These are phyloP conservation scores for Procavia capensis DNA, from an alignment of 2,113 vertebrate species.

Conservation along the genomic window DNA sequence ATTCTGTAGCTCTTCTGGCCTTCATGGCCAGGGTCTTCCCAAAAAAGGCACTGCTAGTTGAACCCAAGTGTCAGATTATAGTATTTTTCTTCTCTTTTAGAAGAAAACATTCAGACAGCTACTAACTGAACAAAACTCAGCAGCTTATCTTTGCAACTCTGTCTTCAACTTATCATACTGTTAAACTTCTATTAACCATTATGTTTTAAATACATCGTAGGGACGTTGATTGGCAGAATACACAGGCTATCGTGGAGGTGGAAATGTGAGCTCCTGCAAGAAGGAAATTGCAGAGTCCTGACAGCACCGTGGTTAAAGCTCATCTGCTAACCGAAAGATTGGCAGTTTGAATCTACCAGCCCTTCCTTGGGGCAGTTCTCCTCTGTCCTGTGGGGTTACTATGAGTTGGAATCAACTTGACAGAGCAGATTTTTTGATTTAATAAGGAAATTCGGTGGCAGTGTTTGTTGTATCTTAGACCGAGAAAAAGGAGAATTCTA, in stretches of 20 bases:
- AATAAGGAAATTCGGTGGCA: neutral
- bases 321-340: no score
- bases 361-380: no score
- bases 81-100: neutral
- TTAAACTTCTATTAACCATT: neutral
- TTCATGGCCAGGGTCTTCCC: neutral
- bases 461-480: neutral
- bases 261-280: neutral
- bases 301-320: no score
- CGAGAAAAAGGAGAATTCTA: neutral
- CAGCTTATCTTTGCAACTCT: neutral
- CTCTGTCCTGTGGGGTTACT: no score
- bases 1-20: neutral
- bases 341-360: no score
- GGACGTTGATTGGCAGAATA: neutral
- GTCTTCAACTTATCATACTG: neutral
- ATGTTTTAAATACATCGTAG: neutral
- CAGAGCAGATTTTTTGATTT: no score
- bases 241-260: neutral
- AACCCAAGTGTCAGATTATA: neutral
- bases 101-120: neutral
- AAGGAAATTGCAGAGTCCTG: neutral
- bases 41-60: neutral
- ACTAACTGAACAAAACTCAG: neutral
- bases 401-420: no score